Base-by-base conservation (phyloP, 2,888 invertebrate species). In the Mythimna ferrago region DNA sequence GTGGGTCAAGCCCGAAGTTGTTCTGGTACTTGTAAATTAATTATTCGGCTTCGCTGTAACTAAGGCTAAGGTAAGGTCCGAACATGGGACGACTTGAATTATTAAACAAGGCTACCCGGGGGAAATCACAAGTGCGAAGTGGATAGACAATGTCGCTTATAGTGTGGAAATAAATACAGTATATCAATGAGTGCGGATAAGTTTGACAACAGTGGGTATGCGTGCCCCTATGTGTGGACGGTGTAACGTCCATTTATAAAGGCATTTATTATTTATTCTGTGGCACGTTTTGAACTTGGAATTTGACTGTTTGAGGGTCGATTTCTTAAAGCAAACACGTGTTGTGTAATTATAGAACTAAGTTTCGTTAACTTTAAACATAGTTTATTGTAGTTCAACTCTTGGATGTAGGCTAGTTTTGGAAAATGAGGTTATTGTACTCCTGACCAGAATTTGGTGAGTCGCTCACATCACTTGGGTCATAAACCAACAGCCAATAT, bases 91-190 rank as follows among this genome's bases (percentile, higher is more conserved):
- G 87, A 85, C 84, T 87, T 95, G 94, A 95, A 95, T 95, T 94
- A 95, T 94, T 95, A 92, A 95, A 93, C 89, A 90, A 91, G 91
- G 87, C 84, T 78, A 79, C 95, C 89, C 92, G 74, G 79, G 95
- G 95, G 96, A 96, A 96, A 96, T 96, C 95, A 95, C 92, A 88
- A 93, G 92, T 93, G 91, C 90, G 89, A 89, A 91, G 84, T 87
- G 81, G 85, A 86, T 87, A 86, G 88, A 89, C 83, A 78, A 38
- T 58, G 71, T 68, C 80, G 83, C 71, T 82, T 83, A 76, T 75
- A 84, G 81, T 68, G 81, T 60, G 60, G 68, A 79, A 82, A 84
- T 78, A 70, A 83, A 84, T 73, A 81, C 56, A 75, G 63, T 75
- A 69, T 75, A 64, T 73, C 80, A 70, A 84, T 78, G 60, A 78